Conservation (phyloP, 2,797 vertebrate genomes). For the Linurgus olivaceus region DNA sequence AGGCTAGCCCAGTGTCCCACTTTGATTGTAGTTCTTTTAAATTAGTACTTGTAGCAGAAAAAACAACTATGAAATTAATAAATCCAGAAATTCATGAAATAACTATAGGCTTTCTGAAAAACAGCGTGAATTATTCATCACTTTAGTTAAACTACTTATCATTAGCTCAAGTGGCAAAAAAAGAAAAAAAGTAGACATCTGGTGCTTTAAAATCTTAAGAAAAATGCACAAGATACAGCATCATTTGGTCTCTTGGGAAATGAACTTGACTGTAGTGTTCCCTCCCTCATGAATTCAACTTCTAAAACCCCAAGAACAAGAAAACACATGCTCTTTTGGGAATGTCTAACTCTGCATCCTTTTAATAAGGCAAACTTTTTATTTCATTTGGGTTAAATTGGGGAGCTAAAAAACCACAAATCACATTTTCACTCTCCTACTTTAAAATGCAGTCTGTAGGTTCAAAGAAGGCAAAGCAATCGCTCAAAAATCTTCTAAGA, state of each 20-base stretch:
- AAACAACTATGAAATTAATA: conserved; percentile 50
- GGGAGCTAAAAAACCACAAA: conserved; percentile 16
- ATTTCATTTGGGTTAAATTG: conserved; percentile 30
- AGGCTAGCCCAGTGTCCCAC: neutral
- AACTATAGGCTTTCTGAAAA: conserved; percentile 50
- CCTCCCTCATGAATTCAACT: conserved; percentile 4
- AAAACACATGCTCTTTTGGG: neutral
- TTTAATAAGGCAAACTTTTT: conserved; percentile 35
- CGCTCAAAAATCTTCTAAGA: conserved; percentile 13
- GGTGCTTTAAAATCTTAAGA: conserved; percentile 11
- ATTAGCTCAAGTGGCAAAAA: conserved; percentile 37
- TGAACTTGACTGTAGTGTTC: conserved; percentile 5
- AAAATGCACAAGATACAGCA: neutral
- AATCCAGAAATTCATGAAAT: conserved; percentile 38
- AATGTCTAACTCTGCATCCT: neutral
- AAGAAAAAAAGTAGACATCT: neutral
- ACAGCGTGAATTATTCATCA: conserved; percentile 58
- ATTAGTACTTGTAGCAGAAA: conserved; percentile 5
- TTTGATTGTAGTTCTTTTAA: conserved; percentile 14
- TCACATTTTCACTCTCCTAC: neutral
- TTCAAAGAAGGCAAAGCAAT: conserved; percentile 33
- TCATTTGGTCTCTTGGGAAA: conserved; percentile 9
- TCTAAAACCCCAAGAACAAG: conserved; percentile 18
- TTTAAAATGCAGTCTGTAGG: conserved; percentile 26
- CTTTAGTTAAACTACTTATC: conserved; percentile 55